A percentile compares a stretch with the other conserved stretches of the same genome.
Evolutionary conservation across 2,113 vertebrate genomes (phyloP).

Genomic region (Excalfactoria chinensis): DNA sequence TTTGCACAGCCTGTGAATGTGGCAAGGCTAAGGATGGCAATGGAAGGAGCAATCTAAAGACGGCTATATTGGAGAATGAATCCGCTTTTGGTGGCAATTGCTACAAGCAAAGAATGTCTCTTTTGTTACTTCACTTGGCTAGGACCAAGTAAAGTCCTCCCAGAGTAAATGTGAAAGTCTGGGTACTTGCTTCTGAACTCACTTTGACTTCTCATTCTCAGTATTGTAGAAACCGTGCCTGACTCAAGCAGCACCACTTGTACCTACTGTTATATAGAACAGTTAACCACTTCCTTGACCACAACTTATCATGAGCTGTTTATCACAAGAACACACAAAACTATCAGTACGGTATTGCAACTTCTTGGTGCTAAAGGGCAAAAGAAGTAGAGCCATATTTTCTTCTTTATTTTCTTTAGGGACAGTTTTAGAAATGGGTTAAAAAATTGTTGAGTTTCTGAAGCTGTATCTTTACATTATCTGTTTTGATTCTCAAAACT

Average conservation of each 20-base stretch:
- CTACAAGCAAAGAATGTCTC: background rate
- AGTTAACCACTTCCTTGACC: slow-evolving; percentile 69
- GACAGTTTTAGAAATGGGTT: background rate
- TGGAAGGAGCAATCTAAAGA: background rate
- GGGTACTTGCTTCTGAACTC: background rate
- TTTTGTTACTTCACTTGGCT: background rate
- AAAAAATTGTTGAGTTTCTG: background rate
- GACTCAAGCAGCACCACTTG: background rate
- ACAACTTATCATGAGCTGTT: slow-evolving; percentile 42
- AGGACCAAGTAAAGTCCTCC: background rate
- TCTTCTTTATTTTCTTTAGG: background rate
- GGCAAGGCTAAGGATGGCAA: background rate
- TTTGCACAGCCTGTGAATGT: slow-evolving; percentile 46
- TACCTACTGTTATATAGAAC: background rate
- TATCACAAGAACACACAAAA: slow-evolving; percentile 34
- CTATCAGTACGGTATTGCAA: slow-evolving; percentile 1
- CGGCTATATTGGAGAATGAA: background rate
- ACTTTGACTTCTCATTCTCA: slow-evolving; percentile 70
- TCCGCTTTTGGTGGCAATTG: background rate
- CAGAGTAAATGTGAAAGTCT: background rate
- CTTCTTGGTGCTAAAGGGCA: slow-evolving; percentile 11
- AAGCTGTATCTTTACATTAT: background rate
- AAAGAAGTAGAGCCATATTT: slow-evolving; percentile 1
- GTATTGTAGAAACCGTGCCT: background rate
- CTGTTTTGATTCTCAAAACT: background rate